Base-by-base conservation (phyloP, 2,797 vertebrate genomes). In the Falco naumanni region DNA sequence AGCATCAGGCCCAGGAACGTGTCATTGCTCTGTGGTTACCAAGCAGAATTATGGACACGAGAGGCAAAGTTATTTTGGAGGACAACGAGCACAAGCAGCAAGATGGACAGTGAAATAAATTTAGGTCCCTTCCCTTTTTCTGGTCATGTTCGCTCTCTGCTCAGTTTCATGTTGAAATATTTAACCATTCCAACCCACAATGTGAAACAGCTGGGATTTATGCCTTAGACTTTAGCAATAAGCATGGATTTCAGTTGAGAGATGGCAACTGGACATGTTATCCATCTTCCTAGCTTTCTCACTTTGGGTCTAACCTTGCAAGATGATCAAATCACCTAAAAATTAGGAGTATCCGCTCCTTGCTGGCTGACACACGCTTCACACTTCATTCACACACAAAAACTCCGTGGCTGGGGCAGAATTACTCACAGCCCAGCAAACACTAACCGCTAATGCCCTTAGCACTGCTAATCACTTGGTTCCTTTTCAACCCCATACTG, bases 341-440 rank as follows among this genome's bases (percentile, higher is more conserved):
- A 91, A 41, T 41, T 9, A 77, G 66, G 21, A 71, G 15, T 19
- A 3, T 48, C 41, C 8, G 10, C 72, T 61, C 29, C 53, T 92
- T 0, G 0, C 21, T 63, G 50, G 34, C 53, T 84, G 59, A 57
- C 22, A 69, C 0, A 5, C 16, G 13, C 18, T 84, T 77, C 68
- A 63, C 45, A 47, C 41, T 64, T 87, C 68, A 74, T 63, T 78
- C 45, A 71, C 11, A 34, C 16, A 39, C 57, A 59, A 65, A 68
- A 43, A 47, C 53, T 41, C 78, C 19, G 24, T 28, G 41, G 4
- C 26, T 6, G 9, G 63, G 51, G 41, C 43, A 77, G 54, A 91
- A 72, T 45, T 63, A 48, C 25, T 60, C 31, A 28, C 47, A 78
- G 17, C 21, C 45, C 57, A 60, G 22, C 5, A 20, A 74, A 65